Evolutionary conservation across 2,888 invertebrate species (phyloP), one percentile per base, ranked within the genome.

Genomic region (Drosophila greeni): DNA sequence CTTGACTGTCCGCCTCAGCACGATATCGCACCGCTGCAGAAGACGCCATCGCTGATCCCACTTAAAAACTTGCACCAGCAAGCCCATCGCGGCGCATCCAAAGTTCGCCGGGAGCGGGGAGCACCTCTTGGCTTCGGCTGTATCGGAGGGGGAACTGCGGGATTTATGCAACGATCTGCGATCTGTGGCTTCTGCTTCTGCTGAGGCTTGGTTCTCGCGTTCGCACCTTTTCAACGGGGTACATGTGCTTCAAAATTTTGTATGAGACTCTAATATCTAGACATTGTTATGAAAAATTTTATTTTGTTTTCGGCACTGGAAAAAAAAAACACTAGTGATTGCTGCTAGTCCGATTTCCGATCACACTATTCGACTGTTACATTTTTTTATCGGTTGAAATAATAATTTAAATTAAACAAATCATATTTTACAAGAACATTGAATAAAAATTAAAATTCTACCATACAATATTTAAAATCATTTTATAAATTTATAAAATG

Each of bases 11-110:
- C 85, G 74, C 49, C 68, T 75, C 34, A 80, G 31, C 12, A 80
- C 29, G 53, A 84, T 66, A 57, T 85, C 85, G 68, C 77, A 82
- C 60, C 72, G 73, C 39, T 67, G 69, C 45, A 76, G 54, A 37
- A 80, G 34, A 34, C 71, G 73, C 70, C 72, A 76, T 34, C 74
- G 75, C 51, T 75, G 70, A 39, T 80, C 82, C 76, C 76, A 76
- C 72, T 73, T 84, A 14, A 73, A 69, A 12, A 81, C 51, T 55
- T 81, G 80, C 66, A 75, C 64, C 61, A 86, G 53, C 60, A 85
- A 53, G 72, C 81, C 83, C 85, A 86, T 68, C 47, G 24, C 52
- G 43, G 14, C 31, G 42, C 53, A 59, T 47, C 45, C 47, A 67
- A 59, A 56, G 39, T 57, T 70, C 49, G 43, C 51, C 48, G 34